Base-by-base conservation (phyloP, 1,140 invertebrate species). In the Eurosta solidaginis region DNA sequence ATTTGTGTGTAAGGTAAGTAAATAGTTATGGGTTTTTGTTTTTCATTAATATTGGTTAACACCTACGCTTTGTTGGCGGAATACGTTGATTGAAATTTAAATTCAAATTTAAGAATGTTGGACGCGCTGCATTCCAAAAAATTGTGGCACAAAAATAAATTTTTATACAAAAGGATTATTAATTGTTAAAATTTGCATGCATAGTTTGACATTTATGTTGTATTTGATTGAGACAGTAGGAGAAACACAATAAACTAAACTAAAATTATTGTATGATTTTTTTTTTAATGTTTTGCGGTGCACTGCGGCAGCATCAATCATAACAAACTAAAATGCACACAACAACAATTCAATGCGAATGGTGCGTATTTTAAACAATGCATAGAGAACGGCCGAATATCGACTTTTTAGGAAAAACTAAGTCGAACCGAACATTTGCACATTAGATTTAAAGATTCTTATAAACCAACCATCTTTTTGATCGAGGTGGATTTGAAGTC, bases 101-200 rank as follows among this genome's bases (percentile, higher is more conserved):
- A 91, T 94, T 96, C 89, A 97, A 93, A 93, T 97, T 97, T 91
- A 98, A 93, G 92, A 97, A 98, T 89, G 95, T 97, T 89, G 96
- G 96, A 87, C 96, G 94, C 90, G 96, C 96, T 97, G 96, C 91
- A 96, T 96, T 90, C 91, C 89, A 80, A 81, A 40, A 63, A 49
- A n/a, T 42, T 36, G 44, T 52, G 49, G 49, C 49, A 52, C n/a
- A 17, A 52, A n/a, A n/a, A n/a, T n/a, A n/a, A 52, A 52, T 52
- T 22, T 52, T 52, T 52, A 52, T 25, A 52, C 20, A 42, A 42
- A 78, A 33, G 10, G 76, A 76, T 36, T 63, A 74, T 74, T 74
- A 74, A 47, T 74, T 14, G 5, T 7, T 27, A 27, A 47, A 47
- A 29, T 12, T 45, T 29, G 22, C 44, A 45, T 45, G 40, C 73